These are phyloP conservation scores for Megaptera novaeangliae DNA, from an alignment of 2,113 vertebrate species.

Conservation along the genomic window DNA sequence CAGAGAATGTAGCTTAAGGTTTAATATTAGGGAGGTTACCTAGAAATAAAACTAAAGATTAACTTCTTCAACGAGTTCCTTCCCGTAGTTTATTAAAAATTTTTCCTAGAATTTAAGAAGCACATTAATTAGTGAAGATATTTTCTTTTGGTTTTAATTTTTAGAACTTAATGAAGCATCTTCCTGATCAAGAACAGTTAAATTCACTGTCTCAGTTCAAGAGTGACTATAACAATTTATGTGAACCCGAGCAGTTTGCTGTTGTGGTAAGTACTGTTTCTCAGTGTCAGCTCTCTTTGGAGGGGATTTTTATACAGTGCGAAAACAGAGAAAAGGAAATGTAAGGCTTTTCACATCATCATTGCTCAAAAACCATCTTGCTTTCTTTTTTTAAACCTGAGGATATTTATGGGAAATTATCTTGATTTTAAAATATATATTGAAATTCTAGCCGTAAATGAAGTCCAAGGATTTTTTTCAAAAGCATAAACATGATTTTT, in stretches of 20 bases:
- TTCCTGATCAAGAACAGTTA: slow-evolving; percentile 94
- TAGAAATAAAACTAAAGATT: slow-evolving; percentile 6
- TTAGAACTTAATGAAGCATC: slow-evolving; percentile 90
- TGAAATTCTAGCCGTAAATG: background rate
- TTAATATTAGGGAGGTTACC: background rate
- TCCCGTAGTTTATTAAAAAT: background rate
- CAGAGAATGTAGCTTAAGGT: background rate
- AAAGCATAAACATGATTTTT: background rate
- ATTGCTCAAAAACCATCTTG: background rate
- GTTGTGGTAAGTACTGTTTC: slow-evolving; percentile 89
- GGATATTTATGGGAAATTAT: background rate
- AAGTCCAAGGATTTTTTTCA: background rate
- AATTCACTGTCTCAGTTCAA: slow-evolving; percentile 88
- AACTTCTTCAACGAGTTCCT: background rate
- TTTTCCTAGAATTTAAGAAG: background rate
- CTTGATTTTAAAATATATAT: slow-evolving; percentile 30
- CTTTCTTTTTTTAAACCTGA: background rate
- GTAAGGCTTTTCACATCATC: background rate
- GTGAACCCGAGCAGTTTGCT: slow-evolving; percentile 96
- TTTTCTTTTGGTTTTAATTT: slow-evolving; percentile 39
- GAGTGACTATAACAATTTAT: slow-evolving; percentile 88
- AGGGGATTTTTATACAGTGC: background rate
- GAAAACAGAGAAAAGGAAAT: background rate
- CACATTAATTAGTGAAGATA: background rate
- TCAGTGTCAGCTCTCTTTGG: background rate